Base-by-base conservation (phyloP, 2,888 invertebrate species). In the Lepidochrysops patricia region DNA sequence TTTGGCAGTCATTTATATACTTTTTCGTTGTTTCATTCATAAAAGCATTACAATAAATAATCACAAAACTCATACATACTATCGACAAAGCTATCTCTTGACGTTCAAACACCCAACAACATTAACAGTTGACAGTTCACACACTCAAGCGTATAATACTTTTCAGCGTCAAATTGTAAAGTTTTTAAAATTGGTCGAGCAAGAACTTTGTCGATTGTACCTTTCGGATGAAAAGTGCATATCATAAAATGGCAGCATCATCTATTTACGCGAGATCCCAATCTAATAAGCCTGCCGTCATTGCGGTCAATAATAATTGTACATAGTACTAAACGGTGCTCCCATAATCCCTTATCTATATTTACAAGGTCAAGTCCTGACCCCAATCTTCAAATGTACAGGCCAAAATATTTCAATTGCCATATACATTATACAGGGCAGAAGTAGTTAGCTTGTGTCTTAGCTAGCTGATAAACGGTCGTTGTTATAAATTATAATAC, bases 341-440 rank as follows among this genome's bases (percentile, higher is more conserved):
- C 57, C 63, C 61, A 61, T 64, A 57, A n/a, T 57, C 60, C 48
- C 63, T 61, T 50, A 57, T 52, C 32, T 59, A 43, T 59, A 57
- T 61, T 37, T 32, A 57, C 57, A 60, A 26, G 27, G 7, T 1
- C 29, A 29, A 2, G 12, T 29, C 54, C 54, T 19, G 43, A 43
- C 4, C 4, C 12, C 4, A 9, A 9, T 29, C 43, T 9, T 15
- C 15, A 37, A 19, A 43, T 2, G 9, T 43, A 19, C 19, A 12
- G 19, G 9, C 23, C 19, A 23, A 43, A 12, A 1, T 9, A n/a
- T n/a, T n/a, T n/a, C n/a, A n/a, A n/a, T n/a, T n/a, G n/a, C n/a
- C n/a, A n/a, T n/a, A n/a, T n/a, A n/a, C n/a, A n/a, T n/a, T n/a
- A n/a, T n/a, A n/a, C n/a, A n/a, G n/a, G n/a, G n/a, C n/a, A n/a